Conservation (phyloP, 2,113 vertebrate species). For the Tragelaphus strepsiceros region DNA sequence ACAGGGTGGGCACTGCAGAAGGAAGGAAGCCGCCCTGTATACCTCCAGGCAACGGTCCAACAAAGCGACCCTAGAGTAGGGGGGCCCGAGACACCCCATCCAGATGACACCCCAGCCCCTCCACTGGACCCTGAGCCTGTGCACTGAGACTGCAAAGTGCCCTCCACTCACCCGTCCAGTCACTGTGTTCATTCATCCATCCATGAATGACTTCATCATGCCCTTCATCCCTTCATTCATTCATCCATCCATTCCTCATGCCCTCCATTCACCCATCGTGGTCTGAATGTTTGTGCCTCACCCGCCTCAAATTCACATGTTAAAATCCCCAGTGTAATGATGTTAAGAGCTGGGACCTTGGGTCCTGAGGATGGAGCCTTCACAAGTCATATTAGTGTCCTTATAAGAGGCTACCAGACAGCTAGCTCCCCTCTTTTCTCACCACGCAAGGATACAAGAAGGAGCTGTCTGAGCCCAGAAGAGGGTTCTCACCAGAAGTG, state of each 20-base stretch:
- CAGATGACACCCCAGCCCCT: accelerated
- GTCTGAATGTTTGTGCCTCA: background rate
- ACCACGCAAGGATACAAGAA: background rate
- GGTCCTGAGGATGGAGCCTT: background rate
- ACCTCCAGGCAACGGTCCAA: accelerated
- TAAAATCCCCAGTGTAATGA: background rate
- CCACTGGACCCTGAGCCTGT: background rate
- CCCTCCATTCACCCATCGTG: background rate
- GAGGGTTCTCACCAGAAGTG: background rate
- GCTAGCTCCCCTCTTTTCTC: background rate
- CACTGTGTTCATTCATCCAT: background rate
- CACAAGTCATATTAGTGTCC: background rate
- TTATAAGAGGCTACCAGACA: background rate
- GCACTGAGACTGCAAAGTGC: accelerated
- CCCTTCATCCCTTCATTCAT: background rate
- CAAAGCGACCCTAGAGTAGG: background rate
- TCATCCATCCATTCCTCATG: background rate
- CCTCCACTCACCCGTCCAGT: background rate
- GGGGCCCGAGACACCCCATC: background rate
- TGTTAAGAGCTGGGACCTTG: background rate
- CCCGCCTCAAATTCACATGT: background rate
- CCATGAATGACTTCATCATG: background rate
- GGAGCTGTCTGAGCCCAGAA: background rate
- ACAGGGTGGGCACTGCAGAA: background rate
- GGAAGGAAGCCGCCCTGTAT: background rate